Base-by-base conservation (phyloP, 2,113 vertebrate genomes). In the Microtus montanus region DNA sequence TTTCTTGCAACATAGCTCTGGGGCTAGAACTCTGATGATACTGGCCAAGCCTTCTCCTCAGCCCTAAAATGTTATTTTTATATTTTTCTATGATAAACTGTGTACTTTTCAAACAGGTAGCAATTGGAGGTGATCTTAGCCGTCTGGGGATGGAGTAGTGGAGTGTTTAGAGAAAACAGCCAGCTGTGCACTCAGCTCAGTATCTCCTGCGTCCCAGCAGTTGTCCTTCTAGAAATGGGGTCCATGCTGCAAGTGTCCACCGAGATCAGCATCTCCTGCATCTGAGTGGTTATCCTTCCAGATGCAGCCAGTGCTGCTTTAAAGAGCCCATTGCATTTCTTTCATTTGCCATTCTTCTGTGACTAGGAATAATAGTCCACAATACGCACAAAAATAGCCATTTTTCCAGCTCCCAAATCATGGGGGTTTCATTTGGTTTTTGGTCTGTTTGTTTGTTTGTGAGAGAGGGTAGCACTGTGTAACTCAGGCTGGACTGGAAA, bases 261-360 rank as follows among this genome's bases (percentile, higher is more conserved):
- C 84, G 10, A 73, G 24, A 74, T 79, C 52, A 28, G 30, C 7
- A 63, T 24, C 90, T 91, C 58, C 77, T 77, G 30, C 4, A 82
- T 91, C 22, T 10, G 52, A 74, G 22, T 13, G 88, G 64, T 82
- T 41, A n/a, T 70, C 33, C 7, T 90, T 92, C 58, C 49, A 86
- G 1, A 38, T 49, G 54, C 8, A 35, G 54, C 26, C 38, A 35
- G 54, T 66, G 35, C 33, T 87, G 54, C 24, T 68, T 71, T 66
- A 33, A 41, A 26, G 33, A 89, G 30, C 22, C 33, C 13, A 1
- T 28, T 26, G 0, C 8, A 49, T 71, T 47, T 80, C 54, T 92
- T 89, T 80, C 58, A 30, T 47, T 90, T 89, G 79, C 52, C 24
- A 19, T 89, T 49, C 28, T 96, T 92, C 71, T 71, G 70, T 63